Evolutionary conservation across 2,888 invertebrate species (phyloP).

Genomic region (Drosophila ustulata): DNA sequence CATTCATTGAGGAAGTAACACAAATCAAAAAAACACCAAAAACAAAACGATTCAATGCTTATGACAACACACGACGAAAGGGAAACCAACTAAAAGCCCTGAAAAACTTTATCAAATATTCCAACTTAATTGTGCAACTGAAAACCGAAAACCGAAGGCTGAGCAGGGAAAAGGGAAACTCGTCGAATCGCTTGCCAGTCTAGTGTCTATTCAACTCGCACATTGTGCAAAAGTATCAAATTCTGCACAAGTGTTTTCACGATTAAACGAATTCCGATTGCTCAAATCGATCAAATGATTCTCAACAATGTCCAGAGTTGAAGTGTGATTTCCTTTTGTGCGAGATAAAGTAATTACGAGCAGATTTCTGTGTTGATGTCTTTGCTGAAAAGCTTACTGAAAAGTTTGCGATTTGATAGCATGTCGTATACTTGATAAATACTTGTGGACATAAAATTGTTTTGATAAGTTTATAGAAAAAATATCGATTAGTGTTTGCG

Average conservation of each 20-base stretch:
- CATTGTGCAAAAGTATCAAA: neutral
- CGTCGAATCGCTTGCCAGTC: neutral
- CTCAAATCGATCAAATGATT: neutral
- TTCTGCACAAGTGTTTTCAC: neutral
- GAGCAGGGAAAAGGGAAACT: neutral
- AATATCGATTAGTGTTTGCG: no score
- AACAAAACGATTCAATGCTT: slow-evolving; percentile 9
- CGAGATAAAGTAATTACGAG: neutral
- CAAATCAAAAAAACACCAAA: slow-evolving; percentile 21
- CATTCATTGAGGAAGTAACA: slow-evolving; percentile 52
- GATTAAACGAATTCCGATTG: slow-evolving; percentile 4
- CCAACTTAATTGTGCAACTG: slow-evolving; percentile 11
- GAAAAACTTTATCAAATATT: slow-evolving; percentile 27
- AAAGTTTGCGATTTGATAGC: neutral
- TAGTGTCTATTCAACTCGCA: neutral
- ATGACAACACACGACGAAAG: slow-evolving; percentile 20
- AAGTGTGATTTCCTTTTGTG: neutral
- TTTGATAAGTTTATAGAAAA: no score
- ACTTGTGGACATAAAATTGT: no score
- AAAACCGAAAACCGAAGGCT: neutral
- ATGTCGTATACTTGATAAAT: no score
- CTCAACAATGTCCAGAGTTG: slow-evolving; percentile 1
- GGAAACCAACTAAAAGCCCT: slow-evolving; percentile 30
- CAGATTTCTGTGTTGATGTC: neutral
- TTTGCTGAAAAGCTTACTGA: neutral